A percentile compares a stretch with the other conserved stretches of the same genome.
These are phyloP conservation scores for Cetonia aurata DNA, from an alignment of 2,888 invertebrate genomes.

Conservation along the genomic window DNA sequence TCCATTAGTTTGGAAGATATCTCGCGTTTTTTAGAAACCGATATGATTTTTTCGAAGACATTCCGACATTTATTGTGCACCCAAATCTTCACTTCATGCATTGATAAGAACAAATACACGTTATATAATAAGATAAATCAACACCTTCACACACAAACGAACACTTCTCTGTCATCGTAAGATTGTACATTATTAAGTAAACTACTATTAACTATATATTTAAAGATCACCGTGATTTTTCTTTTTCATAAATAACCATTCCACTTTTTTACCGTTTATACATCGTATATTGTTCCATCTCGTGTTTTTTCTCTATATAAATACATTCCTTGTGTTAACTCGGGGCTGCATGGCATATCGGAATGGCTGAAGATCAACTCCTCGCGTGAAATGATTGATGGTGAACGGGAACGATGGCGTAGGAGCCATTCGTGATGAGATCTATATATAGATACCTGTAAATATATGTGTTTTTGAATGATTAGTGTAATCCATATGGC, in stretches of 20 bases:
- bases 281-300: background rate
- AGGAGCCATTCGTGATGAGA: slow-evolving; percentile 11
- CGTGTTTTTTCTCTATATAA: slow-evolving; percentile 3
- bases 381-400: too few relatives aligned
- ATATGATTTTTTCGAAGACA: slow-evolving; percentile 8
- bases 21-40: background rate
- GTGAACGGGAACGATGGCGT: too few relatives aligned
- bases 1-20: slow-evolving; percentile 13
- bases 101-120: too few relatives aligned
- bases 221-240: slow-evolving; percentile 17
- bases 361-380: background rate
- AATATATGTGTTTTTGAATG: slow-evolving; percentile 50
- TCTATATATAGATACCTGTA: slow-evolving; percentile 44
- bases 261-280: background rate
- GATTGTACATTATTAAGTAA: slow-evolving; percentile 7
- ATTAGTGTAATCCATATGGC: slow-evolving; percentile 52
- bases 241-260: background rate
- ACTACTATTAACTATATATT: background rate
- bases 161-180: slow-evolving; percentile 27
- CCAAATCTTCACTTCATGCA: slow-evolving; percentile 26
- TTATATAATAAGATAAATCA: background rate
- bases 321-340: too few relatives aligned
- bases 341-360: slow-evolving; percentile 11
- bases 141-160: slow-evolving; percentile 2
- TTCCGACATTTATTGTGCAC: slow-evolving; percentile 29